Evolutionary conservation across 92 coral and sea anemone genomes (phyloP).

Genomic region (Ricordea florida): DNA sequence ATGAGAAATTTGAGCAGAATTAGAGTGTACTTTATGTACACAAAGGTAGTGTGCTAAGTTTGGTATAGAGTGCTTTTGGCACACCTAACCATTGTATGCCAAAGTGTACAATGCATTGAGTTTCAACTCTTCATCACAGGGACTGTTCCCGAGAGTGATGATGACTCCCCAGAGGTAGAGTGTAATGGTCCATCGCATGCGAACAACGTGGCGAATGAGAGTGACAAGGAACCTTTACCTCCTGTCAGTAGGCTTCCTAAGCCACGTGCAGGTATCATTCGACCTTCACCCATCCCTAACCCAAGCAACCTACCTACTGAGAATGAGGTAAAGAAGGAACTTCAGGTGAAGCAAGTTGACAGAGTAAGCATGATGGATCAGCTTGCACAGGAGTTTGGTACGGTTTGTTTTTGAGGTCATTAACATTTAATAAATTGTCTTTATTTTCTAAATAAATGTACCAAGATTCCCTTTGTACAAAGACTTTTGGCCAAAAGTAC

Average conservation of each 20-base stretch:
- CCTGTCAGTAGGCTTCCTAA: background rate
- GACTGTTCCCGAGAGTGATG: slow-evolving; percentile 15
- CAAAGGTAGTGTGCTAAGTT: no score
- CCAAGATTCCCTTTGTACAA: no score
- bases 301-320: slow-evolving; percentile 26
- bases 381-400: slow-evolving; percentile 75
- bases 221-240: background rate
- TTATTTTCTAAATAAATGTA: no score
- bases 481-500: no score
- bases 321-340: slow-evolving; percentile 36
- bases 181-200: slow-evolving; percentile 18
- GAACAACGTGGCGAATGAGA: slow-evolving; percentile 1
- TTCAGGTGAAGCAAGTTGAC: slow-evolving; percentile 50
- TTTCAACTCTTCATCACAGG: background rate
- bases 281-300: background rate
- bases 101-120: no score
- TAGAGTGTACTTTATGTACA: no score
- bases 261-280: slow-evolving; percentile 10
- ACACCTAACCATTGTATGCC: no score
- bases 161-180: slow-evolving; percentile 4
- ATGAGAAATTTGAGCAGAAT: no score
- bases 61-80: no score
- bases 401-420: background rate
- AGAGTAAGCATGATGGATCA: slow-evolving; percentile 83
- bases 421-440: no score